Evolutionary conservation across 2,797 vertebrate species (phyloP).

Genomic region (Melanotaenia trifasciata): DNA sequence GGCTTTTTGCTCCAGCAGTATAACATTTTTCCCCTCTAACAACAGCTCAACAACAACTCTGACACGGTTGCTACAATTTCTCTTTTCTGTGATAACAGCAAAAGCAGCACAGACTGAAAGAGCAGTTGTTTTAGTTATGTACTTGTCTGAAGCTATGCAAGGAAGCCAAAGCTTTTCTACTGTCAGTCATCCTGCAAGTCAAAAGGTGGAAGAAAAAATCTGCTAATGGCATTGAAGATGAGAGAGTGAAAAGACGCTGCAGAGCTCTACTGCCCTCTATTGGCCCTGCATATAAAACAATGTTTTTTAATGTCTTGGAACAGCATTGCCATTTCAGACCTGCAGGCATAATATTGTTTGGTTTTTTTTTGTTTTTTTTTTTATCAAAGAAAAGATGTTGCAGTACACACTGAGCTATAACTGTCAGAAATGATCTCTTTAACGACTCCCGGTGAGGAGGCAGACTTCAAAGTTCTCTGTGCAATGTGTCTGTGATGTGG

Average conservation of each 20-base stretch:
- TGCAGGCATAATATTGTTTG: constrained; percentile 10
- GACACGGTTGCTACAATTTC: neutral
- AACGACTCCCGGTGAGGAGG: neutral
- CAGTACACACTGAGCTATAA: neutral
- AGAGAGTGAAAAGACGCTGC: neutral
- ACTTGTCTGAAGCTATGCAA: neutral
- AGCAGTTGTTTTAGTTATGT: neutral
- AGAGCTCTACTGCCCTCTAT: constrained; percentile 58
- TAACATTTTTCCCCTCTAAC: neutral
- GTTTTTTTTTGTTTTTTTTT: neutral
- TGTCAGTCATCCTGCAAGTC: constrained; percentile 11
- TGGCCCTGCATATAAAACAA: constrained; percentile 12
- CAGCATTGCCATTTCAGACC: neutral
- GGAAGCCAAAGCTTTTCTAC: neutral
- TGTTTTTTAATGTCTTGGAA: neutral
- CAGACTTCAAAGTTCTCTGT: constrained; percentile 32
- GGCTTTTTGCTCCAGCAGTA: neutral
- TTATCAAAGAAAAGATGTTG: neutral
- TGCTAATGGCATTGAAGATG: neutral
- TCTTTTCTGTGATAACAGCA: neutral
- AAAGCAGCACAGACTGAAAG: neutral
- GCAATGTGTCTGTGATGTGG: constrained; percentile 14
- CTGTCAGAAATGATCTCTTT: neutral
- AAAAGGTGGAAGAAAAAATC: neutral
- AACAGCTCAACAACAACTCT: neutral